Conservation (phyloP, 2,797 vertebrate genomes). For the Crypturellus tataupa region DNA sequence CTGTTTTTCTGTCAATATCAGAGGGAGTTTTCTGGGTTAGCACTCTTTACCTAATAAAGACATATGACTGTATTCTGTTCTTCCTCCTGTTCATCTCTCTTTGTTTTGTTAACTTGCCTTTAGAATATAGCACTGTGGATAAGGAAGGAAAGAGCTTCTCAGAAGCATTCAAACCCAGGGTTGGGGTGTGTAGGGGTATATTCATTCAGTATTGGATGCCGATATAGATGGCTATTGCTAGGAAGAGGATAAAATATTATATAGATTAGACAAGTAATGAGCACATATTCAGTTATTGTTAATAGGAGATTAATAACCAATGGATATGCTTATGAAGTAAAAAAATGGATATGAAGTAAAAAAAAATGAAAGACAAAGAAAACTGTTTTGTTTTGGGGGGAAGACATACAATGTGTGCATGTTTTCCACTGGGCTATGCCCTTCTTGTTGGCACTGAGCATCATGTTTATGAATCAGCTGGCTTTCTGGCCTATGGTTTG, state of each 20-base stretch:
- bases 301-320: accelerated
- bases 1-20: neutral
- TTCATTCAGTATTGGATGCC: neutral
- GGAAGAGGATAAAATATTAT: neutral
- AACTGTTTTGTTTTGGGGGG: neutral
- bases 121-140: neutral
- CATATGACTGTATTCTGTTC: neutral
- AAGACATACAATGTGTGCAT: neutral
- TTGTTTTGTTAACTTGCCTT: neutral
- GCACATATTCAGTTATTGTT: neutral
- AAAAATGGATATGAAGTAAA: neutral
- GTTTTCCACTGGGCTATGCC: neutral
- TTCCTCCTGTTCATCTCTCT: neutral
- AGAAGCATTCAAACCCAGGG: neutral
- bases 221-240: neutral
- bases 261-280: neutral
- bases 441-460: neutral
- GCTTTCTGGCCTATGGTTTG: neutral
- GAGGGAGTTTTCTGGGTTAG: neutral
- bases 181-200: accelerated
- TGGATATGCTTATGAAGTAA: neutral
- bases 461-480: neutral
- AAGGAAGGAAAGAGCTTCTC: neutral
- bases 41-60: neutral
- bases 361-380: neutral